Percentiles rank a stretch among this genome's conserved stretches.
Evolutionary conservation across 1,140 invertebrate genomes (phyloP).

Genomic region (Pinna nobilis): DNA sequence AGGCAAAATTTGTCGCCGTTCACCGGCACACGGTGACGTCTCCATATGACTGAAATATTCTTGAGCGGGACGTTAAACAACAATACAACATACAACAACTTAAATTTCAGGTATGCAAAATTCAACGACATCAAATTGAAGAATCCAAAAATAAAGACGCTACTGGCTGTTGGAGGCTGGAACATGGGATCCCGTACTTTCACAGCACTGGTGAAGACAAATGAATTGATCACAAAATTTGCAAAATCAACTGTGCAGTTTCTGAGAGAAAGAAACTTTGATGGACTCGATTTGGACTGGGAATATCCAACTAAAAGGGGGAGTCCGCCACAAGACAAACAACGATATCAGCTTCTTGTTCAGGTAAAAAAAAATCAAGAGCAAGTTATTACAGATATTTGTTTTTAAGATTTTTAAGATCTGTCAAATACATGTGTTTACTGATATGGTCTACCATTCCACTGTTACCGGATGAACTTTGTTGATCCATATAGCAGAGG

Average conservation of each 20-base stretch:
- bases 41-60: too few relatives aligned
- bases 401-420: not conserved
- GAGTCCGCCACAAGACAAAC: slow-evolving; percentile 91
- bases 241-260: slow-evolving; percentile 84
- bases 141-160: slow-evolving; percentile 93
- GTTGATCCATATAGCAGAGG: not conserved
- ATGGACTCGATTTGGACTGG: slow-evolving; percentile 97
- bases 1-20: too few relatives aligned
- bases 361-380: slow-evolving; percentile 78
- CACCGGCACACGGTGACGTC: too few relatives aligned
- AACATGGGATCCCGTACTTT: slow-evolving; percentile 91
- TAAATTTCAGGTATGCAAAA: slow-evolving; percentile 51
- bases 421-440: not conserved
- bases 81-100: too few relatives aligned
- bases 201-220: slow-evolving; percentile 63
- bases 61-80: too few relatives aligned
- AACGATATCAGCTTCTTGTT: slow-evolving; percentile 92
- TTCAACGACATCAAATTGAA: slow-evolving; percentile 83
- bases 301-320: slow-evolving; percentile 95
- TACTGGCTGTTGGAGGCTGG: slow-evolving; percentile 97
- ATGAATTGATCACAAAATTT: slow-evolving; percentile 56
- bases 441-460: not conserved
- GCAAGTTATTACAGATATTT: not conserved
- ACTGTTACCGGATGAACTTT: not conserved
- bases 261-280: slow-evolving; percentile 93